Evolutionary conservation across 2,888 invertebrate genomes (phyloP).

Genomic region (Bombylius major): DNA sequence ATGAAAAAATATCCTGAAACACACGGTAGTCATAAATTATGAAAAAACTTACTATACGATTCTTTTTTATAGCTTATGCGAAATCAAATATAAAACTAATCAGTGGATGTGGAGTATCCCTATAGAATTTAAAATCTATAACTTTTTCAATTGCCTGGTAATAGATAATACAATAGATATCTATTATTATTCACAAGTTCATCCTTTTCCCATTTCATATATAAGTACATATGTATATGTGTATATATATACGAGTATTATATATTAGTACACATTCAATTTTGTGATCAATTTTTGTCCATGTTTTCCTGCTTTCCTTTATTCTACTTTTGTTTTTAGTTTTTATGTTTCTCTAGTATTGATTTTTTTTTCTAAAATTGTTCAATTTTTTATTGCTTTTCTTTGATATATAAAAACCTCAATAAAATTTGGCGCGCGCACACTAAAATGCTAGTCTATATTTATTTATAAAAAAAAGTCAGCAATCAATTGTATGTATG

Average conservation of each 20-base stretch:
- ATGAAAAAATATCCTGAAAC: slow-evolving; percentile 12
- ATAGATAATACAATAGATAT: no score
- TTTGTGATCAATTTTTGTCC: slow-evolving; percentile 5
- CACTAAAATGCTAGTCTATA: slow-evolving; percentile 9
- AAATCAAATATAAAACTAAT: no score
- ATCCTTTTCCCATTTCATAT: no score
- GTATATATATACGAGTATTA: neutral
- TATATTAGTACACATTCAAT: neutral
- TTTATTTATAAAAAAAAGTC: slow-evolving; percentile 5
- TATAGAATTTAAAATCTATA: neutral
- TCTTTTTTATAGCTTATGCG: neutral
- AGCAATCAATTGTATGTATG: slow-evolving; percentile 13
- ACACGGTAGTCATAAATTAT: slow-evolving; percentile 20
- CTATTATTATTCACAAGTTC: no score
- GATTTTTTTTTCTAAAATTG: neutral
- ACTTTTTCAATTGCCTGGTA: slow-evolving; percentile 1
- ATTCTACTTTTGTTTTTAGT: slow-evolving; percentile 2
- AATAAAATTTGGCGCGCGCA: slow-evolving; percentile 9
- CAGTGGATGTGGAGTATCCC: no score
- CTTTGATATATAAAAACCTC: neutral
- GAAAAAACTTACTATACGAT: slow-evolving; percentile 8
- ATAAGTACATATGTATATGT: neutral
- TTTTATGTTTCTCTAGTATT: neutral
- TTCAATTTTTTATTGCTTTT: neutral
- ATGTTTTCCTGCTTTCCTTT: slow-evolving; percentile 7